These are phyloP conservation scores for Prorops nasuta DNA, from an alignment of 1,140 invertebrate species.

Conservation along the genomic window DNA sequence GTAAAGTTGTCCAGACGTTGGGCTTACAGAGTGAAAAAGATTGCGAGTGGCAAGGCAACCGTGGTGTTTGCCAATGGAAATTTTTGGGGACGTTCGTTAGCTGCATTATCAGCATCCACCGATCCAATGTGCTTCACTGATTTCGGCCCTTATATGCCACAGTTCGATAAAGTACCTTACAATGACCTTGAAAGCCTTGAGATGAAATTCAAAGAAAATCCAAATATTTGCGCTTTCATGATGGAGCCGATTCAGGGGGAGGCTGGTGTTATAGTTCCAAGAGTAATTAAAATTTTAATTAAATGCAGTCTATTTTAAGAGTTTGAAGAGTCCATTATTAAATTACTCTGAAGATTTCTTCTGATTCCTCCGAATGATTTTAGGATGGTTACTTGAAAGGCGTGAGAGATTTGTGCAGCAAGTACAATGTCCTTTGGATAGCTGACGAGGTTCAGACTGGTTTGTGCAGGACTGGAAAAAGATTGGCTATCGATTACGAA, in stretches of 20 bases:
- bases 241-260: constrained; percentile 85
- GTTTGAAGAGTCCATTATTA: too few relatives aligned
- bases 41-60: constrained; percentile 69
- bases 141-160: constrained; percentile 80
- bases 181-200: constrained; percentile 71
- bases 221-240: constrained; percentile 72
- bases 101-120: constrained; percentile 75
- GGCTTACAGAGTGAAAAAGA: constrained; percentile 76
- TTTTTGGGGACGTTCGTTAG: constrained; percentile 82
- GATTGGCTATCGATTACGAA: constrained; percentile 89
- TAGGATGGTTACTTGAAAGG: constrained; percentile 83
- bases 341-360: background rate
- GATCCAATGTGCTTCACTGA: constrained; percentile 68
- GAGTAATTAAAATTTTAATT: constrained; percentile 37
- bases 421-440: constrained; percentile 95
- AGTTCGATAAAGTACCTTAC: constrained; percentile 72
- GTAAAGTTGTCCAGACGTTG: constrained; percentile 75
- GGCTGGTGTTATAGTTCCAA: constrained; percentile 74
- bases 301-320: too few relatives aligned
- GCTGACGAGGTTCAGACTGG: constrained; percentile 98
- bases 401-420: constrained; percentile 86
- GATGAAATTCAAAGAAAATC: constrained; percentile 54
- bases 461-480: constrained; percentile 85
- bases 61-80: constrained; percentile 76
- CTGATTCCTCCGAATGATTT: background rate